Evolutionary conservation across 2,888 invertebrate species (phyloP), one percentile per base, ranked within the genome.

Genomic region (Agrochola lychnidis): DNA sequence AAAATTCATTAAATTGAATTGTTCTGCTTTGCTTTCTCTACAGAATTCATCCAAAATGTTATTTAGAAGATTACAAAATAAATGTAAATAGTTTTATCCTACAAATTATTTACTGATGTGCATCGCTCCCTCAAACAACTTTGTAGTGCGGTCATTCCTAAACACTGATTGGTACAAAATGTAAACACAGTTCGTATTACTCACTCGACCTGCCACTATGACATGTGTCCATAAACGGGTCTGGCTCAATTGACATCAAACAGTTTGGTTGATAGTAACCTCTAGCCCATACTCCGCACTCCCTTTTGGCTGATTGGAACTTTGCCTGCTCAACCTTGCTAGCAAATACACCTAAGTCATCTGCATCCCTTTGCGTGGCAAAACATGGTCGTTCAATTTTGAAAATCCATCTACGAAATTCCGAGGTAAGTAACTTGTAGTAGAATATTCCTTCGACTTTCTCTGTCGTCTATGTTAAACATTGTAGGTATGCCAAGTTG

Each of bases 161-260:
- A 45, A 68, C 9, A 48, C 56, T 40, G 30, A 40, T 25, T 56
- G 40, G 45, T 56, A 63, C 6, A 51, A 64, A 75, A 48, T 64
- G 10, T 16, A 48, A 56, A 61, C 61, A 40, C 30, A 22, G 4
- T 36, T 25, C 16, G 25, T 64, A 25, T 62, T 48, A 57, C 14
- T 79, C 53, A 57, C 14, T 79, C 53, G 70, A 45, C n/a, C 25
- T 69, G 53, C 19, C 30, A 30, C 73, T 59, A 25, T 36, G 4
- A 36, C 22, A 19, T 66, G 64, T 51, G 1, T 42, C 36, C 36
- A 40, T 62, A 48, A n/a, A 51, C 14, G 40, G 14, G 30, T n/a
- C 25, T 62, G 61, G 51, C 61, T 69, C 36, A 69, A 69, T 69
- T 82, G 64, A 72, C 56, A 70, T 78, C 79, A 78, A 73, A 83